Base-by-base conservation (phyloP, 2,797 vertebrate genomes). In the Microchirus variegatus region DNA sequence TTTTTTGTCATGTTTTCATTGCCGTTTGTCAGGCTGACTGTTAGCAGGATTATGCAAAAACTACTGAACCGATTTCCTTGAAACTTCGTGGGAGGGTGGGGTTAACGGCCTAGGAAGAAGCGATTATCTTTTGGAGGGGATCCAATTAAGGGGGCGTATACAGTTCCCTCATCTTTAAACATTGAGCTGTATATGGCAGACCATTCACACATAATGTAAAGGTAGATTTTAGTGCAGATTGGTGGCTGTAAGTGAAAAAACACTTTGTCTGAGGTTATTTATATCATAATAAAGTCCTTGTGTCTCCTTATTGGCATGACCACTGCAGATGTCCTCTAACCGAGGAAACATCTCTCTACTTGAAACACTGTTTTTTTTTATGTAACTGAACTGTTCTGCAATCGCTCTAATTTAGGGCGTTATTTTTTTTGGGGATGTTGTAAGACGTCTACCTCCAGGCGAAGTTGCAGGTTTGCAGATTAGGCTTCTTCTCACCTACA, bases 401-500 rank as follows among this genome's bases (percentile, higher is more conserved):
- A 7, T 52, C 22, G 17, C 52, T 50, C 44, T 56, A 60, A 36
- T 38, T 36, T 31, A 58, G 56, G 56, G 47, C 52, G 55, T 71
- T 46, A 45, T 54, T 41, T 38, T 42, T 38, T 42, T 18, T 19
- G 53, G 19, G 64, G 48, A 67, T 19, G 37, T 52, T 62, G 18
- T 41, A 38, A 72, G 51, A 51, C 38, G 22, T 50, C 43, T 5
- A 22, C 22, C 22, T 22, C 22, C 45, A 68, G 59, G 75, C 61
- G 53, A 65, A 79, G 73, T 82, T 67, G 22, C 73, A 78, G 67
- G 54, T 76, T 5, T 63, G 59, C 59, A 78, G 80, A 79, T 85
- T 73, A 86, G 62, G 17, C 68, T 84, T 85, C 68, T 83, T 85
- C 75, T 77, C 81, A 86, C 80, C 80, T 85, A 81, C 63, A 76